Evolutionary conservation across 2,888 invertebrate genomes (phyloP), one percentile per base, ranked within the genome.

Genomic region (Hydriomena furcata): DNA sequence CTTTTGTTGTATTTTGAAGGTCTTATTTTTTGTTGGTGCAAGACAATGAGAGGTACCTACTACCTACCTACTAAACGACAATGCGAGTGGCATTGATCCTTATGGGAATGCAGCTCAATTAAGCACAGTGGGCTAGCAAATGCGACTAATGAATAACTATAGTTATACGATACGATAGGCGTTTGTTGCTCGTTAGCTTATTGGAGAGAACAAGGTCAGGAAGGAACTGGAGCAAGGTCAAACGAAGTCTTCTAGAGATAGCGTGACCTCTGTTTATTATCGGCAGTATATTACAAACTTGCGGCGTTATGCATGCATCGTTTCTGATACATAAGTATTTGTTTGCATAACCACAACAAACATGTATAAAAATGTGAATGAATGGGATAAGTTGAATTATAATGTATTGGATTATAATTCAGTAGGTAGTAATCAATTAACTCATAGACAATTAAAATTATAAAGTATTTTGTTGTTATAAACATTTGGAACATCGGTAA

Each of bases 211-310:
- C 87, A 85, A 88, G 88, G 87, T 78, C 78, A 73, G 55, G 23
- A 23, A 59, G 64, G 70, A 88, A 78, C 67, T 87, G 57, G 88
- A 79, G 84, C 87, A 88, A 88, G 89, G 89, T 85, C 84, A 84
- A 73, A 69, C 76, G 64, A 76, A 82, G 76, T 78, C 80, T 79
- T 79, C 65, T 71, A 82, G 86, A 80, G 88, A 89, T 87, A 87
- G 86, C 82, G 76, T 71, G 85, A 84, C 88, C 87, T 88, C 71
- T 81, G 73, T 74, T 70, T 71, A 78, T 80, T 85, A 85, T 82
- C 79, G 73, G 60, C 68, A 68, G 63, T 71, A 72, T 27, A 76
- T 74, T 73, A 65, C 59, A 67, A 65, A 63, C 68, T 65, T 65
- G 54, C 58, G 55, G 44, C 54, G 25, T 45, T 52, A 54, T 60